Evolutionary conservation across 1,140 invertebrate species (phyloP), one percentile per base, ranked within the genome.

Genomic region (Micrasema longulum): DNA sequence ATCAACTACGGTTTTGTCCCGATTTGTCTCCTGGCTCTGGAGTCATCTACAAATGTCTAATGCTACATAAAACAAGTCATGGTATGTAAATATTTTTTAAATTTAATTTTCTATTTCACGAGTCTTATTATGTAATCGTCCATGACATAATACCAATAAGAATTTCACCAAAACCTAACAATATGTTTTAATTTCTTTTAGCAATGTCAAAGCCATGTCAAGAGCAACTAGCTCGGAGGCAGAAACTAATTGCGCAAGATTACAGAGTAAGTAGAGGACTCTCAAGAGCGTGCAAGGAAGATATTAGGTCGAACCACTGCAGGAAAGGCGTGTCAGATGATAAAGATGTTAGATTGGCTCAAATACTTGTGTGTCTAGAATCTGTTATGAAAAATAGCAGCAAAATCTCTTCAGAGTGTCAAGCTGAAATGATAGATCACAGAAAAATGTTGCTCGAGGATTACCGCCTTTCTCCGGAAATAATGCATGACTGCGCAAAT

Each of bases 341-440:
- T 76, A 93, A 92, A 81, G 91, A 93, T 77, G 90, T 96, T 14
- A 87, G 93, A 69, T 84, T 98, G 31, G 95, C 96, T 12, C 92
- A 95, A 81, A 95, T 99, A 73, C 86, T 99, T 38, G 82, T 98
- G 0, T 99, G 97, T 83, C 85, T 99, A 62, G 97, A 99, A 84
- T 91, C 91, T 73, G 91, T 92, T 6, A 86, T 91, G 31, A 93
- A 92, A 80, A 93, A 93, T 82, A 92, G 88, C 23, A 90, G 88
- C 48, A 89, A 90, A 78, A 84, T 96, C 3, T 86, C 89, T 16
- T 79, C 87, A 1, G 91, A 94, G 74, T 97, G 94, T 78, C 92
- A 93, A 76, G 86, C 87, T 11, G 96, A 99, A 86, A 93, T 99
- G 89, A 88, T 91, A 68, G 92, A 96, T 77, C 95, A 99, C 80